A percentile compares a stretch with the other conserved stretches of the same genome.
Conservation (phyloP, 2,888 invertebrate genomes). For the Macaria liturata region DNA sequence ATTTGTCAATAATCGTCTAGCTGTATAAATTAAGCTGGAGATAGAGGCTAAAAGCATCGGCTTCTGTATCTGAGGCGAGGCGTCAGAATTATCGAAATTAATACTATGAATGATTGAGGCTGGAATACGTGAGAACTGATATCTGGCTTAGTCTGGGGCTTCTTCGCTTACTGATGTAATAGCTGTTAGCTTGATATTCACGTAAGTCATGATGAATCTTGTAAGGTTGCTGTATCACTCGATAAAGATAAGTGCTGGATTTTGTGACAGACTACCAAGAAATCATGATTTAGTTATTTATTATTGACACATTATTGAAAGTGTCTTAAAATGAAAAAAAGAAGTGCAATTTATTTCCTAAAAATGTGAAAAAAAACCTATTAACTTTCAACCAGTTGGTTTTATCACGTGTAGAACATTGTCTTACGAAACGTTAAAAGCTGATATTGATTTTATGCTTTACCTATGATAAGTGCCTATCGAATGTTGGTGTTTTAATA, state of each 20-base stretch:
- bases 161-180: constrained; percentile 34
- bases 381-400: too few species aligned
- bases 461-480: constrained; percentile 42
- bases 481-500: constrained; percentile 39
- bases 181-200: constrained; percentile 24
- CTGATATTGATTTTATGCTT: constrained; percentile 53
- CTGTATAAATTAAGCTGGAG: constrained; percentile 64
- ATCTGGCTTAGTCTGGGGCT: constrained; percentile 44
- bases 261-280: too few species aligned
- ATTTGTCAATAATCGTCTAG: constrained; percentile 63
- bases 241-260: too few species aligned
- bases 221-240: too few species aligned
- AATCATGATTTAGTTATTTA: too few species aligned
- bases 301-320: too few species aligned
- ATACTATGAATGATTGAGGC: constrained; percentile 74
- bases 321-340: too few species aligned
- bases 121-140: constrained; percentile 57
- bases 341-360: too few species aligned
- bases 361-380: too few species aligned
- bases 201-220: too few species aligned
- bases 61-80: constrained; percentile 70
- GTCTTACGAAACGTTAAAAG: constrained; percentile 29
- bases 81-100: constrained; percentile 76
- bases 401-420: too few species aligned
- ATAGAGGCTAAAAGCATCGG: constrained; percentile 74